Percentiles rank a stretch among this genome's conserved stretches.
These are phyloP conservation scores for Porphyrio hochstetteri DNA, from an alignment of 2,113 vertebrate genomes.

Conservation along the genomic window DNA sequence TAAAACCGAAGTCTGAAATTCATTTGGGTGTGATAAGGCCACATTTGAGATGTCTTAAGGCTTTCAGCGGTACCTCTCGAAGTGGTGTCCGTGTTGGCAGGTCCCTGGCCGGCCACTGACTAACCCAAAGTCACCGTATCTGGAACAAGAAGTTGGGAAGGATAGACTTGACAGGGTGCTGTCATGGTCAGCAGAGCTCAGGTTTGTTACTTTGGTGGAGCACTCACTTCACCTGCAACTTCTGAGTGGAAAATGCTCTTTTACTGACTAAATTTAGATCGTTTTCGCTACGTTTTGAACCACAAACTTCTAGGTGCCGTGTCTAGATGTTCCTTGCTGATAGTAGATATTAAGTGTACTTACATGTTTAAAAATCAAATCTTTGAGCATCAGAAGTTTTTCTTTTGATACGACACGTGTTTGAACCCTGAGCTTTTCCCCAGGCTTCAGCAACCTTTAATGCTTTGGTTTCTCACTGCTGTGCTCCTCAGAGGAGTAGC, in stretches of 20 bases:
- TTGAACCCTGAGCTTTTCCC: neutral
- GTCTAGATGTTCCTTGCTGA: neutral
- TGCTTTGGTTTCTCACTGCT: neutral
- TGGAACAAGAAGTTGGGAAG: neutral
- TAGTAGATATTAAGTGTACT: neutral
- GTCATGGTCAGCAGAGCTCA: neutral
- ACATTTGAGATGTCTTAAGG: fast-evolving
- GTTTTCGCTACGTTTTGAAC: neutral
- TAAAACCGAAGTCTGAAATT: neutral
- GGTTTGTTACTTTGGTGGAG: neutral
- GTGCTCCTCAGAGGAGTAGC: neutral
- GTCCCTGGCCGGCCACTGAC: neutral
- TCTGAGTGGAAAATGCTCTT: neutral
- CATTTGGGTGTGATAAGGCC: no score
- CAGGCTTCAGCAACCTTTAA: neutral
- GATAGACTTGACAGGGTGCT: neutral
- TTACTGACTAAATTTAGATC: neutral
- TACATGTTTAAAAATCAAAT: neutral
- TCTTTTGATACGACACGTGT: fast-evolving
- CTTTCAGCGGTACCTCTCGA: neutral
- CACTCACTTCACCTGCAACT: neutral
- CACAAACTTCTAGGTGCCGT: neutral
- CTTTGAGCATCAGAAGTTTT: neutral
- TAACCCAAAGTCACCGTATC: fast-evolving
- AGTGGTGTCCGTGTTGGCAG: neutral